These are phyloP conservation scores for Bombyx mandarina DNA, from an alignment of 1,140 invertebrate species.

Conservation along the genomic window DNA sequence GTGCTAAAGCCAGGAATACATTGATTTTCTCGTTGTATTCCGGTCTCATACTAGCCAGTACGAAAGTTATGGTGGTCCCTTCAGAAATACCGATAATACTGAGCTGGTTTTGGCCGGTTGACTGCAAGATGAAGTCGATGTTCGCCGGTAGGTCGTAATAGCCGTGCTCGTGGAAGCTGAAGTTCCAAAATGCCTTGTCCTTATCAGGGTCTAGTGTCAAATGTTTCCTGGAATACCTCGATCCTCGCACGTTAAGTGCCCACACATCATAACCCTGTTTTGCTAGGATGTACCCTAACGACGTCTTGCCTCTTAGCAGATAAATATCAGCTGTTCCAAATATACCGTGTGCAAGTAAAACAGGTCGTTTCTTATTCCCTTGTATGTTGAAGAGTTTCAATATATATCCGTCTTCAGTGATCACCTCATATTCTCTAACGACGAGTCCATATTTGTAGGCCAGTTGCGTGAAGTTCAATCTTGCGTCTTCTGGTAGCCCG, in stretches of 20 bases:
- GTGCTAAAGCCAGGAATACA: conserved; percentile 14
- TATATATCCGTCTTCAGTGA: conserved; percentile 21
- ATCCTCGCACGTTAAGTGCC: conserved; percentile 75
- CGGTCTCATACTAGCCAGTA: conserved; percentile 27
- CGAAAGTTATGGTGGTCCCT: conserved; percentile 62
- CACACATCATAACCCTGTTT: conserved; percentile 78
- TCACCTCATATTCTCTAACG: conserved; percentile 8
- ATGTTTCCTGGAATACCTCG: conserved; percentile 73
- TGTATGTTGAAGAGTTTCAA: conserved; percentile 16
- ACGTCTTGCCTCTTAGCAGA: conserved; percentile 73
- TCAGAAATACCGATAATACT: conserved; percentile 51
- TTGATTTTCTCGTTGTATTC: conserved; percentile 63
- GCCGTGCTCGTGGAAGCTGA: conserved; percentile 73
- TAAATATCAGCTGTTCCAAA: conserved; percentile 75
- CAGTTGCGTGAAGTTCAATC: conserved; percentile 12
- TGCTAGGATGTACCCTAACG: conserved; percentile 71
- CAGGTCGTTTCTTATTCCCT: conserved; percentile 25
- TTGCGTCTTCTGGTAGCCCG: conserved; percentile 10
- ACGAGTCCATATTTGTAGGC: conserved; percentile 14
- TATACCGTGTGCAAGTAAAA: conserved; percentile 78
- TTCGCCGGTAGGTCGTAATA: conserved; percentile 74
- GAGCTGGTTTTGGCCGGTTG: conserved; percentile 54
- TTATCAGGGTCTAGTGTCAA: conserved; percentile 43
- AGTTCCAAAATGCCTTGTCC: conserved; percentile 70
- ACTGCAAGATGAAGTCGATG: conserved; percentile 72